Percentiles rank a stretch among this genome's conserved stretches.
These are phyloP conservation scores for Eidolon dupreanum DNA, from an alignment of 2,797 vertebrate genomes.

Conservation along the genomic window DNA sequence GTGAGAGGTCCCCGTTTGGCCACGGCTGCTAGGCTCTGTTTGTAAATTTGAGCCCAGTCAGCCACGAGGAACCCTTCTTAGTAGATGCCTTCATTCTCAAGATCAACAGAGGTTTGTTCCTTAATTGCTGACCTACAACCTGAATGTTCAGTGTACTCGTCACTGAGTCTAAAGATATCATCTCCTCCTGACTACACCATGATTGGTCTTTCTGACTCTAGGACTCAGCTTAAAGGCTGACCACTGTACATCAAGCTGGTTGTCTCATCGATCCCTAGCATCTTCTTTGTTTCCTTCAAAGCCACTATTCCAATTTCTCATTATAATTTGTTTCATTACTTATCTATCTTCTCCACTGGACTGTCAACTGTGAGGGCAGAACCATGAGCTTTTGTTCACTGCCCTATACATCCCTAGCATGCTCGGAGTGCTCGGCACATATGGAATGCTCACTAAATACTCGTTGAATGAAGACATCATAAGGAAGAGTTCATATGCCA, in stretches of 20 bases:
- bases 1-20: background rate
- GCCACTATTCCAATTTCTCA: background rate
- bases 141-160: background rate
- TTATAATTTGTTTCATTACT: slow-evolving; percentile 4
- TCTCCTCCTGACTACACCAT: background rate
- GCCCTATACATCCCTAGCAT: background rate
- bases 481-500: background rate
- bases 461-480: background rate
- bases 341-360: background rate
- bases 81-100: background rate
- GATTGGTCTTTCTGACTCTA: background rate
- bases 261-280: background rate
- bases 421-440: background rate
- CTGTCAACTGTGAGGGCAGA: background rate
- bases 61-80: background rate
- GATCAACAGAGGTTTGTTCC: background rate
- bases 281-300: background rate
- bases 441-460: background rate
- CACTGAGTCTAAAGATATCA: background rate
- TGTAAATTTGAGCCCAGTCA: background rate
- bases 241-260: background rate
- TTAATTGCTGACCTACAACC: background rate
- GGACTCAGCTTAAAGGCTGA: background rate
- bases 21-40: background rate
- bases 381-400: background rate